These are phyloP conservation scores for Pegoplata infirma DNA, from an alignment of 2,888 invertebrate genomes.

Conservation along the genomic window DNA sequence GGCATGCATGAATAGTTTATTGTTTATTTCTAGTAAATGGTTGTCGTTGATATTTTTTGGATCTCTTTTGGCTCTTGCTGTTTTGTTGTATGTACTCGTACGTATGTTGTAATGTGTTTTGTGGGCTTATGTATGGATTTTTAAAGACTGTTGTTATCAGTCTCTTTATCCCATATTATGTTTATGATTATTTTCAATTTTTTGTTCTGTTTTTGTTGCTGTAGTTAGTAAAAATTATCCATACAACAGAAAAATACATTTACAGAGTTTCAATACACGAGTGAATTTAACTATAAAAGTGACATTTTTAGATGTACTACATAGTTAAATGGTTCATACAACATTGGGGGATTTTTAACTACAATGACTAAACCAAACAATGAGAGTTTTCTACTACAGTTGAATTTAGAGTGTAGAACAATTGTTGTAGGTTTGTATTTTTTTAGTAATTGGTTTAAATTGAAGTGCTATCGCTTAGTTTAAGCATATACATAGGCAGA, in stretches of 20 bases:
- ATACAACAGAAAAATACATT: background rate
- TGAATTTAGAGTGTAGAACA: conserved; percentile 18
- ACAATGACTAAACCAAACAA: conserved; percentile 16
- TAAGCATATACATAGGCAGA: conserved; percentile 10
- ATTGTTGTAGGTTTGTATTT: conserved; percentile 53
- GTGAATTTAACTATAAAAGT: background rate
- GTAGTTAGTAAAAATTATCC: background rate
- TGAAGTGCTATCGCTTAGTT: conserved; percentile 52
- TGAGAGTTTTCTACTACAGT: background rate
- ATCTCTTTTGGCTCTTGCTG: conserved; percentile 6
- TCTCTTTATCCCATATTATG: conserved; percentile 37
- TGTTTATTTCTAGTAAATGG: conserved; percentile 13
- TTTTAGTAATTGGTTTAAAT: conserved; percentile 58
- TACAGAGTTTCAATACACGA: background rate
- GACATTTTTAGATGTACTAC: background rate
- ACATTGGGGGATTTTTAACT: background rate
- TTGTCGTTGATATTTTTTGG: too few species aligned
- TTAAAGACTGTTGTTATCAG: conserved; percentile 41
- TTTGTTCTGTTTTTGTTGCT: conserved; percentile 12
- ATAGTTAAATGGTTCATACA: background rate
- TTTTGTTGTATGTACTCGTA: conserved; percentile 7
- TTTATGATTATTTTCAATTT: conserved; percentile 59
- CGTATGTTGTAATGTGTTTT: conserved; percentile 3
- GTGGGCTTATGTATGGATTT: background rate
- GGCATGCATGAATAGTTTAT: conserved; percentile 12